Conservation (phyloP, 2,797 vertebrate genomes). For the Holocentrus rufus region DNA sequence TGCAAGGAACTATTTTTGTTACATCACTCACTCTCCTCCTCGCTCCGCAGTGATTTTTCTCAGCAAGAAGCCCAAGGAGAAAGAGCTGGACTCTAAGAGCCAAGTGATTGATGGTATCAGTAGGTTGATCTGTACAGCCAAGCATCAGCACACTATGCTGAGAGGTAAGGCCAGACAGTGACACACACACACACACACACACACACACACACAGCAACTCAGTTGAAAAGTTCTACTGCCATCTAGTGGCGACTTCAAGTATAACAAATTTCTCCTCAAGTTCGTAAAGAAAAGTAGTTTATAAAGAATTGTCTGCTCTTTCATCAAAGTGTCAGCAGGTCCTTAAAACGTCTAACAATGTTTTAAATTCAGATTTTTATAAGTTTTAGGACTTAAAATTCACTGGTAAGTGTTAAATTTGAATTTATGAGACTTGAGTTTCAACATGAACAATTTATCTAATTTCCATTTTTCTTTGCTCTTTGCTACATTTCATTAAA, state of each 20-base stretch:
- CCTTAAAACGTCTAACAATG: too few relatives aligned
- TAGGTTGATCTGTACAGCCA: slow-evolving; percentile 86
- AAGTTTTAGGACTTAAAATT: too few relatives aligned
- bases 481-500: too few relatives aligned
- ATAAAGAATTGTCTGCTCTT: not conserved
- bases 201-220: not conserved
- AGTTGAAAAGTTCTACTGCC: slow-evolving; percentile 45
- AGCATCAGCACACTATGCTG: slow-evolving; percentile 87
- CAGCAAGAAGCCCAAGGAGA: slow-evolving; percentile 87
- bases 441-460: too few relatives aligned
- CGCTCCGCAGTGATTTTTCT: slow-evolving; percentile 82
- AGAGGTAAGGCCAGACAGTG: slow-evolving; percentile 64
- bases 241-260: slow-evolving; percentile 48
- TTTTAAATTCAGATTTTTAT: too few relatives aligned
- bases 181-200: not conserved
- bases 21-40: not conserved
- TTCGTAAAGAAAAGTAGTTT: not conserved
- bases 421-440: too few relatives aligned
- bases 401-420: too few relatives aligned
- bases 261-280: not conserved
- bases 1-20: not conserved
- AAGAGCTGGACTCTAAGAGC: slow-evolving; percentile 87
- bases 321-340: too few relatives aligned
- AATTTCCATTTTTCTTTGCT: too few relatives aligned
- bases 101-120: slow-evolving; percentile 88